Conservation (phyloP, 2,888 invertebrate genomes). For the Meiosimyza platycephala region DNA sequence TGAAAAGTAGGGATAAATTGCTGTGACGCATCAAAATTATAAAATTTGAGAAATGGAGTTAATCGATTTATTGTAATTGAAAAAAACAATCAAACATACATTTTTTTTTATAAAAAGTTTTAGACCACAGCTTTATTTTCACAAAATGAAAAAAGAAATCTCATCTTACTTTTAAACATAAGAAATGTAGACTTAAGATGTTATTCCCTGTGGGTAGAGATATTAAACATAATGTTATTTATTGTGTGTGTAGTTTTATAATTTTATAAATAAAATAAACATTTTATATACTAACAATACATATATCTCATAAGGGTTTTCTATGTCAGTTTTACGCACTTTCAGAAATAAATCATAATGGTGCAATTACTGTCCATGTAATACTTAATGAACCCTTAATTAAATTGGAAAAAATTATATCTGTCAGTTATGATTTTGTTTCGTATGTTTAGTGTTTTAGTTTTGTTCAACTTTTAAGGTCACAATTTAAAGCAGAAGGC, state of each 20-base stretch:
- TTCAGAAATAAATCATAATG: background rate
- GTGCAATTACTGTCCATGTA: background rate
- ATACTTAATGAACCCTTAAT: background rate
- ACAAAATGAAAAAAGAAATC: no score
- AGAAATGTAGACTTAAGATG: no score
- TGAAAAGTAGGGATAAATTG: no score
- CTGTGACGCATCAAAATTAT: no score
- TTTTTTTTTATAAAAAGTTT: no score
- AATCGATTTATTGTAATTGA: no score
- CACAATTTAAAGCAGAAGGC: conserved; percentile 5
- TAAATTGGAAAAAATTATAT: background rate
- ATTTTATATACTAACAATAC: conserved; percentile 28
- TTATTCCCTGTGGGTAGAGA: no score
- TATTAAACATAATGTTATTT: background rate
- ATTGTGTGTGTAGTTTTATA: conserved; percentile 5
- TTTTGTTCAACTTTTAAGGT: conserved; percentile 10
- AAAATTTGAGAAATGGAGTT: no score
- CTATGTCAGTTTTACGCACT: background rate
- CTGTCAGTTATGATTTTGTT: background rate
- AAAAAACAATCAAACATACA: no score
- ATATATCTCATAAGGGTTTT: conserved; percentile 18
- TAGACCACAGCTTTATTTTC: no score
- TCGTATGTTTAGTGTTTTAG: no score
- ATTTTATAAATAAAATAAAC: conserved; percentile 21
- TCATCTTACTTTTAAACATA: no score